phyloP scores from a whole-genome alignment of 2,888 invertebrate genomes.

The Kuschelorhynchus macadamiae region DNA sequence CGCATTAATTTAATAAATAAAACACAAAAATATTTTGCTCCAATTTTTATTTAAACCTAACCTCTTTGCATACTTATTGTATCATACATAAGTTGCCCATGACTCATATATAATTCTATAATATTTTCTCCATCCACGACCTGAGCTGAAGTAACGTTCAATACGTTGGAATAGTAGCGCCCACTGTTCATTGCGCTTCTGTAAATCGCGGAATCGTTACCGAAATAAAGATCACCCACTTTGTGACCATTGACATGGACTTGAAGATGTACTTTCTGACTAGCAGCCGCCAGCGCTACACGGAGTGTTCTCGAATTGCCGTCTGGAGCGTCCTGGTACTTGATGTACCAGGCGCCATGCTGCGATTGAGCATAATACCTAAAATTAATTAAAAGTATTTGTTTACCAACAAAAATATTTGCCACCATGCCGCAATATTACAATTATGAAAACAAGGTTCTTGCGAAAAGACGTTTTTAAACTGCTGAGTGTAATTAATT shows the following conservation, averaged over 20 bases:
- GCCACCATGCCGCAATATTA: too few relatives aligned
- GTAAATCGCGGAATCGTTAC: constrained; percentile 21
- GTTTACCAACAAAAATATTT: too few relatives aligned
- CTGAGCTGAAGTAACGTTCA: not conserved
- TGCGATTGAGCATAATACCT: constrained; percentile 44
- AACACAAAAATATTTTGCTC: too few relatives aligned
- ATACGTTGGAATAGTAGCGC: constrained; percentile 3
- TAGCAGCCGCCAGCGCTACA: constrained; percentile 20
- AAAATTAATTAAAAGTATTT: not conserved
- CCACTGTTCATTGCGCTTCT: constrained; percentile 30
- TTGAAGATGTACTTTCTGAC: constrained; percentile 12
- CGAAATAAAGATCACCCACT: constrained; percentile 6
- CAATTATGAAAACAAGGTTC: too few relatives aligned
- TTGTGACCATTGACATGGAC: constrained; percentile 13
- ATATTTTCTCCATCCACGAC: constrained; percentile 20
- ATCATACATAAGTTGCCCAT: constrained; percentile 23
- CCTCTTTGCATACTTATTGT: constrained; percentile 19
- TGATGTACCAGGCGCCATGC: constrained; percentile 31
- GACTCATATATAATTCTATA: constrained; percentile 5
- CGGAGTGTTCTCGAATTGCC: constrained; percentile 15
- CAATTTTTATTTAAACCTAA: constrained; percentile 2
- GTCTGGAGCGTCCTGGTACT: constrained; percentile 23
- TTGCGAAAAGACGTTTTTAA: too few relatives aligned
- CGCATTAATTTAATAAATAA: too few relatives aligned
- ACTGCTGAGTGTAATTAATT: too few relatives aligned